Evolutionary conservation across 2,888 invertebrate species (phyloP).

Genomic region (Oscheius sp.): DNA sequence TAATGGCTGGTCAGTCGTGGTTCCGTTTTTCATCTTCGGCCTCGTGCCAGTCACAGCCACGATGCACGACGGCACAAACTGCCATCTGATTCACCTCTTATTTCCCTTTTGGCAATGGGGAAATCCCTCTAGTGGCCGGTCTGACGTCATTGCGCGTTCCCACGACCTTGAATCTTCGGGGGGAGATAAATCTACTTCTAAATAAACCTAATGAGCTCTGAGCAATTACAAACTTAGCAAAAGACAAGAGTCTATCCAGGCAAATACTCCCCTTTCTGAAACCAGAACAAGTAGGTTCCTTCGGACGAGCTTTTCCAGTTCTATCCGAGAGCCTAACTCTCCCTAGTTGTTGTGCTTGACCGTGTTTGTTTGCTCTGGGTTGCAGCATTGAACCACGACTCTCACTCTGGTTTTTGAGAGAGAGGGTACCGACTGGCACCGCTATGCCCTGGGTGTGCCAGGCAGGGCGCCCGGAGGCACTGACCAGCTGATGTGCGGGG

Average conservation of each 20-base stretch:
- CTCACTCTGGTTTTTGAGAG: conserved; percentile 9
- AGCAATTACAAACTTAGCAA: no score
- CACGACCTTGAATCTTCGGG: no score
- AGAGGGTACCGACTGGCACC: conserved; percentile 35
- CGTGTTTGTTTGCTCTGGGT: conserved; percentile 40
- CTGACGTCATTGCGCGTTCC: conserved; percentile 4
- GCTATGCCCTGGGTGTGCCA: conserved; percentile 29
- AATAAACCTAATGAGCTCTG: no score
- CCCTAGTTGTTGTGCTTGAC: conserved; percentile 33
- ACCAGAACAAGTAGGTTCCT: no score
- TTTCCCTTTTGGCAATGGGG: neutral
- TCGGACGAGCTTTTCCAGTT: neutral
- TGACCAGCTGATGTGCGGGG: conserved; percentile 11
- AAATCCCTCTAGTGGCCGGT: conserved; percentile 9
- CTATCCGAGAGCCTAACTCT: neutral
- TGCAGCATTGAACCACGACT: conserved; percentile 22
- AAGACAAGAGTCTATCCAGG: no score
- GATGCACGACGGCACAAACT: conserved; percentile 3
- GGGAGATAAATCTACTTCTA: no score
- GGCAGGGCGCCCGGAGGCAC: conserved; percentile 19
- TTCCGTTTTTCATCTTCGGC: conserved; percentile 16
- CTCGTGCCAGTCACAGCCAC: conserved; percentile 9
- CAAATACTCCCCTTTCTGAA: no score
- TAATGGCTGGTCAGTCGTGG: conserved; percentile 33
- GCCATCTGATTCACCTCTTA: neutral